These are phyloP conservation scores for Naso thynnoides DNA, from an alignment of 2,797 vertebrate genomes.

Conservation along the genomic window DNA sequence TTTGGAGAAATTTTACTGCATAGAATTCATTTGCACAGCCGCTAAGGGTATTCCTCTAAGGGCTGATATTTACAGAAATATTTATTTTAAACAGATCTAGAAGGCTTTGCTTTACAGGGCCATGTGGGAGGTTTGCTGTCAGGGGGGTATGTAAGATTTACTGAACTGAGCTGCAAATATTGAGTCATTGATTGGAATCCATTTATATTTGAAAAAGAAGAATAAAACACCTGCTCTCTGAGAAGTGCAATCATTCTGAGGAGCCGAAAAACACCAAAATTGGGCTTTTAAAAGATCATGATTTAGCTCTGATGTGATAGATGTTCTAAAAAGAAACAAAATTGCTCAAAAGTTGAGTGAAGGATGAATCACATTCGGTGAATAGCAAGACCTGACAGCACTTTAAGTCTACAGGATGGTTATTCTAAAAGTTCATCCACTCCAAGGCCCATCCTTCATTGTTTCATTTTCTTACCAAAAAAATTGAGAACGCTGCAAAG, in stretches of 20 bases:
- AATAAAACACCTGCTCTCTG: background rate
- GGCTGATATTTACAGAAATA: constrained; percentile 2
- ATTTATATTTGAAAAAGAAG: background rate
- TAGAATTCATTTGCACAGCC: background rate
- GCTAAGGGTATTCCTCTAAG: background rate
- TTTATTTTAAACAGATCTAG: constrained; percentile 2
- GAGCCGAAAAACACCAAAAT: background rate
- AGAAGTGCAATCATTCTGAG: background rate
- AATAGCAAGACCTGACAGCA: background rate
- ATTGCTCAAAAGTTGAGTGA: background rate
- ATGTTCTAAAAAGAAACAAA: background rate
- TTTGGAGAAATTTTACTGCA: background rate
- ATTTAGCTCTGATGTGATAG: too few relatives aligned
- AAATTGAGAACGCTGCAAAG: background rate
- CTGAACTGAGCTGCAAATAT: background rate
- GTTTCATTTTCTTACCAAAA: background rate
- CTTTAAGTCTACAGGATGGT: background rate
- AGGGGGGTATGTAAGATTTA: background rate
- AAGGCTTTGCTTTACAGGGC: background rate
- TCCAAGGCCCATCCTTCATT: background rate
- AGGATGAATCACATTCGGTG: background rate
- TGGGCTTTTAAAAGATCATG: background rate
- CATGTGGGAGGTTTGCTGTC: background rate
- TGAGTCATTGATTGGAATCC: background rate
- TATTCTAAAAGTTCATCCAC: background rate